phyloP scores from a whole-genome alignment of 2,888 invertebrate species.

The Monoplex corrugatus region DNA sequence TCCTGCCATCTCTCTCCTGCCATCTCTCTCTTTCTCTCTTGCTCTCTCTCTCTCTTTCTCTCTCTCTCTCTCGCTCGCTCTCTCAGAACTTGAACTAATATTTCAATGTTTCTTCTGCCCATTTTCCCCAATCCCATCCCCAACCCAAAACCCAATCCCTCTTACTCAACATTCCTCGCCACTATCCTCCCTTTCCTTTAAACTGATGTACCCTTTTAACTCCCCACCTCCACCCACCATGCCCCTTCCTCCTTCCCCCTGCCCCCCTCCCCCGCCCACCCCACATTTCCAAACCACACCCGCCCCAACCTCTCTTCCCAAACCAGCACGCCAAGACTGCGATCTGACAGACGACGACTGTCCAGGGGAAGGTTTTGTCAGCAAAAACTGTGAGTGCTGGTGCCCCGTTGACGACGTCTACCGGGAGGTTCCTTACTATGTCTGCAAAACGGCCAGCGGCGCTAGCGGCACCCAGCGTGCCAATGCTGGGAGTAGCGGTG shows the following conservation, averaged over 20 bases:
- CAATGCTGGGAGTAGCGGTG: neutral
- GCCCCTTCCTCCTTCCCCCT: neutral
- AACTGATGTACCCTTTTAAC: too few relatives aligned
- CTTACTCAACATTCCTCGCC: too few relatives aligned
- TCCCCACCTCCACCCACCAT: neutral
- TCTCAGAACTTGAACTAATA: too few relatives aligned
- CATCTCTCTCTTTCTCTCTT: too few relatives aligned
- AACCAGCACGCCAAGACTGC: neutral
- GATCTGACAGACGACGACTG: constrained; percentile 37
- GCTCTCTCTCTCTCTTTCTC: too few relatives aligned
- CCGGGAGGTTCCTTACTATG: constrained; percentile 16
- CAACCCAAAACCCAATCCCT: too few relatives aligned
- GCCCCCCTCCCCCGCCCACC: neutral
- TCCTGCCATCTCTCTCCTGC: too few relatives aligned
- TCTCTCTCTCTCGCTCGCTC: too few relatives aligned
- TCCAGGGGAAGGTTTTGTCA: constrained; percentile 41
- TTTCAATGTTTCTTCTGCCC: too few relatives aligned
- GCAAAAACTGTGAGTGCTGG: constrained; percentile 44
- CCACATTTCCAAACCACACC: too few relatives aligned
- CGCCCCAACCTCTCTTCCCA: neutral
- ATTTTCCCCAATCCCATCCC: too few relatives aligned
- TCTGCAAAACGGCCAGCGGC: neutral
- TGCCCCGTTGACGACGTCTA: neutral
- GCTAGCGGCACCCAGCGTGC: neutral
- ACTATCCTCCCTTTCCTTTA: too few relatives aligned